Evolutionary conservation across 2,888 invertebrate genomes (phyloP), one percentile per base, ranked within the genome.

Genomic region (Heteropelma amictum): DNA sequence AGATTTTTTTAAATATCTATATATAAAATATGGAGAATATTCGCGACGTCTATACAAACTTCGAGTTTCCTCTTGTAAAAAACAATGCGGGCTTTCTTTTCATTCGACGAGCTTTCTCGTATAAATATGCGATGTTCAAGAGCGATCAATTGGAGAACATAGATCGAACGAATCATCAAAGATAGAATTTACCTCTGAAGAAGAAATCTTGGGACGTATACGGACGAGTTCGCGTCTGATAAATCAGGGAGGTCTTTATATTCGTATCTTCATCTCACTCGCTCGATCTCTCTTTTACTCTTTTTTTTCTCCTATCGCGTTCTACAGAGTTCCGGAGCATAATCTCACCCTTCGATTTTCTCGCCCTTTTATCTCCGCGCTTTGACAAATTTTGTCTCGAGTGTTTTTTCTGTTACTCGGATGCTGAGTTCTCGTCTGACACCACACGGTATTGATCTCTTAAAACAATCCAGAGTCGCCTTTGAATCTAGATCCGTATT

Each of bases 61-160:
- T n/a, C n/a, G n/a, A n/a, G 10, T 10, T 6, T 21, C 6, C 10
- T 60, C 21, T 47, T 33, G n/a, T 21, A 12, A 8, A 3, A 3
- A 47, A 21, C 12, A 12, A 23, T 17, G 12, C 2, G 10, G 21
- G 7, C 21, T 7, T 5, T 21, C 12, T 6, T 7, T 21, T 8
- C 0, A 19, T 56, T n/a, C n/a, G n/a, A n/a, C 35, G n/a, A 38
- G 4, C 5, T 10, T 23, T 17, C 8, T 26, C 17, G 26, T 45
- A n/a, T 23, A 28, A 26, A 51, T 26, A 8, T 21, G 17, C 8
- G n/a, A 7, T 30, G 60, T 45, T 23, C 38, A 19, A n/a, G n/a
- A n/a, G n/a, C n/a, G n/a, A 38, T 56, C 12, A 60, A 67, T 72
- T 54, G 17, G 54, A 67, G 45, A 47, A 45, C 23, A 12, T 38